Percentiles rank a stretch among this genome's conserved stretches.
These are phyloP conservation scores for Fulica atra DNA, from an alignment of 2,113 vertebrate genomes.

Conservation along the genomic window DNA sequence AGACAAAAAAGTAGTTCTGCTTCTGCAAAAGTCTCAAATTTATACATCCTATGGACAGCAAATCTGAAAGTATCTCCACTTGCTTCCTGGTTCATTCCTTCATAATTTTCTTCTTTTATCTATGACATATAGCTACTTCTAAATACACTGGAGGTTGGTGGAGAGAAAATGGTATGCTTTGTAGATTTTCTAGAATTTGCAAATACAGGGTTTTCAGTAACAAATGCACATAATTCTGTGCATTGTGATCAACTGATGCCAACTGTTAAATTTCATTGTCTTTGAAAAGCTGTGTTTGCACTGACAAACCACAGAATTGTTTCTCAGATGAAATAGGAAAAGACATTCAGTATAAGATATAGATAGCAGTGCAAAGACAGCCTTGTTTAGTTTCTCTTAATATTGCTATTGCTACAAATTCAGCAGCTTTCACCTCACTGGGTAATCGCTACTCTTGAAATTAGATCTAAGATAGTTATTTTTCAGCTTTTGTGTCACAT, in stretches of 20 bases:
- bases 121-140: conserved; percentile 22
- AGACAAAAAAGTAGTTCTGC: not conserved
- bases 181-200: conserved; percentile 27
- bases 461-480: conserved; percentile 12
- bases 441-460: conserved; percentile 41
- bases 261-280: conserved; percentile 64
- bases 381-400: conserved; percentile 70
- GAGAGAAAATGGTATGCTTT: conserved; percentile 24
- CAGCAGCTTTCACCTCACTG: conserved; percentile 61
- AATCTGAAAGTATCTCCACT: not conserved
- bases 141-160: conserved; percentile 1
- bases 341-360: conserved; percentile 68
- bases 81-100: not conserved
- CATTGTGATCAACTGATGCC: conserved; percentile 67
- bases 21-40: not conserved
- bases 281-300: conserved; percentile 66
- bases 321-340: conserved; percentile 68
- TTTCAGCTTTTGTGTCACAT: conserved; percentile 7
- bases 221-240: conserved; percentile 56
- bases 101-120: conserved; percentile 21
- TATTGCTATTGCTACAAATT: conserved; percentile 65
- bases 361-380: conserved; percentile 63
- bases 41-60: not conserved
- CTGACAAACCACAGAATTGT: conserved; percentile 65
- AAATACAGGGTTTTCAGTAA: conserved; percentile 47